Evolutionary conservation across 2,797 vertebrate species (phyloP), one percentile per base, ranked within the genome.

Genomic region (Acanthurus leucopareius): DNA sequence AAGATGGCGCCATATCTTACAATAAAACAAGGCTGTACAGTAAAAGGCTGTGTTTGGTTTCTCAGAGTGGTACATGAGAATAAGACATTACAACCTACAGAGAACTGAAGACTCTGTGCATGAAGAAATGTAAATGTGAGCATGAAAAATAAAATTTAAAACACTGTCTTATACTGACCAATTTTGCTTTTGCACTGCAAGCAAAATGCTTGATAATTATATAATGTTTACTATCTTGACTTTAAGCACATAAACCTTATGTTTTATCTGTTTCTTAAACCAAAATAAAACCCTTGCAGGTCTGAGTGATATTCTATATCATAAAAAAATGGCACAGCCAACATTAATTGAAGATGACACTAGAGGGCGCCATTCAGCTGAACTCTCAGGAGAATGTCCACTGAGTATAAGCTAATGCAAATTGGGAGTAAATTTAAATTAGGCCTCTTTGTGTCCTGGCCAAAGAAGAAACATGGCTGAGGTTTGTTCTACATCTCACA

Each of bases 281-380:
- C 25, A 9, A 53, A 63, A 45, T 42, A 19, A 22, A 32, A 10
- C 54, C 1, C 2, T 10, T 47, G 0, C 2, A 48, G 1, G 15
- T 45, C 49, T 13, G 2, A 25, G 25, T 5, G 13, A 11, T 59
- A 38, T 16, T 38, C 19, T 35, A 22, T 44, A 47, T 19, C 3
- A 53, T n/a, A n/a, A 53, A 52, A 52, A 4, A 35, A 20, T 8
- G 10, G 1, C 32, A 51, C n/a, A 25, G 19, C 2, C 0, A 35
- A 3, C 22, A 62, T 19, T 75, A 0, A 65, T 32, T 51, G 17
- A 0, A 38, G 22, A 63, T 47, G 52, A 67, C 82, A 82, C 77
- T 84, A 82, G 82, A 85, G 62, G 84, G 82, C 11, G 79, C 19
- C 38, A 63, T 76, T 74, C 45, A 60, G 79, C 68, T 61, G 40